These are phyloP conservation scores for Diprion similis DNA, from an alignment of 1,140 invertebrate genomes.

Conservation along the genomic window DNA sequence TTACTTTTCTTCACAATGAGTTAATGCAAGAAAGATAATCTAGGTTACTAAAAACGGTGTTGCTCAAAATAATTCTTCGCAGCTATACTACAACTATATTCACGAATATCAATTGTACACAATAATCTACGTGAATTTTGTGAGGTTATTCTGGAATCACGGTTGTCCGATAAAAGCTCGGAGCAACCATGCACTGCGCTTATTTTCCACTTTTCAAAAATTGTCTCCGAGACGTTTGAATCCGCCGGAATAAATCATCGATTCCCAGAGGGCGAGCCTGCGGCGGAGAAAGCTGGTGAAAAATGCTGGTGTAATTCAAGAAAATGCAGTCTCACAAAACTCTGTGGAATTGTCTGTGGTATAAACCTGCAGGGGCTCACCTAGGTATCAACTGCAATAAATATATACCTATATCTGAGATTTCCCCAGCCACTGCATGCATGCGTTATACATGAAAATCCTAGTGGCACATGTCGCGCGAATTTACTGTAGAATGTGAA, in stretches of 20 bases:
- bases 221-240: neutral
- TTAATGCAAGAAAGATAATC: no score
- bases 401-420: neutral
- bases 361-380: neutral
- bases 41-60: no score
- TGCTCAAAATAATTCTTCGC: no score
- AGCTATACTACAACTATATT: no score
- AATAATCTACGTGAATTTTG: no score
- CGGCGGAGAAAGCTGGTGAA: neutral
- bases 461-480: no score
- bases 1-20: no score
- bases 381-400: neutral
- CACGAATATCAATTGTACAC: no score
- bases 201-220: neutral
- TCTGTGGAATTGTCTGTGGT: neutral
- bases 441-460: neutral
- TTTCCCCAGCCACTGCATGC: neutral
- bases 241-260: neutral
- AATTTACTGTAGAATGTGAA: no score
- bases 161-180: neutral
- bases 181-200: neutral
- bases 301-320: neutral
- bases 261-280: neutral
- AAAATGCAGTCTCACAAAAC: conserved; percentile 3
- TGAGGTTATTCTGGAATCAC: no score